Percentiles rank a stretch among this genome's conserved stretches.
These are phyloP conservation scores for Amphipyra berbera DNA, from an alignment of 2,888 invertebrate species.

Conservation along the genomic window DNA sequence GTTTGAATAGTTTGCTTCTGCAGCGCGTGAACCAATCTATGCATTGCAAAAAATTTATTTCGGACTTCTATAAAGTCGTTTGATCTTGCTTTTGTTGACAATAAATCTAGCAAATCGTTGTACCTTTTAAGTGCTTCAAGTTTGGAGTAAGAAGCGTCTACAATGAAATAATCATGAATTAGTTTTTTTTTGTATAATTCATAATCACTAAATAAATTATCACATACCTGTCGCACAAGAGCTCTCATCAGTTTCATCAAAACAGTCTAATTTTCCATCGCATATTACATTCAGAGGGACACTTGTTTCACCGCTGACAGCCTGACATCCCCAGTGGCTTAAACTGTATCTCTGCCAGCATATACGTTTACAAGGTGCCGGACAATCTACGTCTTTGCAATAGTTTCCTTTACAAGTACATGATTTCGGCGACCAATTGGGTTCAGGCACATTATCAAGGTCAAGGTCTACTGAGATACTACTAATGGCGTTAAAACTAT, in stretches of 20 bases:
- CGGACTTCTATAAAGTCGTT: slow-evolving; percentile 57
- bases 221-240: slow-evolving; percentile 70
- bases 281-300: slow-evolving; percentile 74
- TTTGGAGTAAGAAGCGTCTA: slow-evolving; percentile 63
- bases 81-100: slow-evolving; percentile 63
- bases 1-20: slow-evolving; percentile 62
- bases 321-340: slow-evolving; percentile 71
- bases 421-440: slow-evolving; percentile 57
- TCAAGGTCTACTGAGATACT: slow-evolving; percentile 4
- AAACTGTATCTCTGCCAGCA: slow-evolving; percentile 75
- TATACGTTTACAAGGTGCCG: slow-evolving; percentile 67
- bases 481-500: slow-evolving; percentile 36
- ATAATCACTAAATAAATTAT: neutral
- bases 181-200: neutral
- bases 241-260: slow-evolving; percentile 78
- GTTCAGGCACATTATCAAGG: slow-evolving; percentile 36
- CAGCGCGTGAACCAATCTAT: slow-evolving; percentile 61
- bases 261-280: slow-evolving; percentile 83
- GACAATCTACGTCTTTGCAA: slow-evolving; percentile 67
- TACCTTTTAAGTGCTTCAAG: slow-evolving; percentile 73
- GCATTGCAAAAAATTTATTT: slow-evolving; percentile 61
- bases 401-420: slow-evolving; percentile 69
- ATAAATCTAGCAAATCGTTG: slow-evolving; percentile 62
- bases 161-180: slow-evolving; percentile 34
- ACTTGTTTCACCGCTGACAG: slow-evolving; percentile 62